Evolutionary conservation across 2,797 vertebrate species (phyloP).

Genomic region (Meda fulgida): DNA sequence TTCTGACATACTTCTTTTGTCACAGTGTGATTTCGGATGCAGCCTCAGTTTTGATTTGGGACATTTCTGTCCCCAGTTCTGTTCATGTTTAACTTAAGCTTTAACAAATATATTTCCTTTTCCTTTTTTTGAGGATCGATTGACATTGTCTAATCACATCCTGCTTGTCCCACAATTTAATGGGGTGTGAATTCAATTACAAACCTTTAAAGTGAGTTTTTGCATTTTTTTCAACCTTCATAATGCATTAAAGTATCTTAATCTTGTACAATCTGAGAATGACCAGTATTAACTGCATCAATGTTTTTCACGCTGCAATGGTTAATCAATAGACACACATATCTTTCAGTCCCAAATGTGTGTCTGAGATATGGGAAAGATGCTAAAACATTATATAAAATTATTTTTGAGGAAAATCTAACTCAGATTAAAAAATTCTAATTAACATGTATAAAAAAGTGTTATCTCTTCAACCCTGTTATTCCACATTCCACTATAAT

Average conservation of each 20-base stretch:
- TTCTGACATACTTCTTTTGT: no score
- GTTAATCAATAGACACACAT: not conserved
- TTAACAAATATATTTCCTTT: not conserved
- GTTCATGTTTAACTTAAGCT: not conserved
- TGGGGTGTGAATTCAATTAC: not conserved
- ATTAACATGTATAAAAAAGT: not conserved
- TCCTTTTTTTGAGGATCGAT: not conserved
- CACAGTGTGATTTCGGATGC: no score
- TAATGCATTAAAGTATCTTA: no score
- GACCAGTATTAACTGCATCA: not conserved
- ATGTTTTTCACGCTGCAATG: not conserved
- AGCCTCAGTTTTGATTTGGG: not conserved
- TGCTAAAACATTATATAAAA: not conserved
- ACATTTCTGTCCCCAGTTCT: not conserved
- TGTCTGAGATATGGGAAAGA: not conserved
- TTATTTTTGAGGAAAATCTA: not conserved
- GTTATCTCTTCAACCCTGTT: not conserved
- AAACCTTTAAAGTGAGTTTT: not conserved
- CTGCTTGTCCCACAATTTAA: not conserved
- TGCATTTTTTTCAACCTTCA: no score
- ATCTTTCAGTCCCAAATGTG: not conserved
- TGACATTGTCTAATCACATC: not conserved
- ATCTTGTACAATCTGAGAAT: not conserved
- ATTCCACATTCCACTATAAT: not conserved
- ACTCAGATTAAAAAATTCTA: not conserved